These are phyloP conservation scores for Sebastes variabilis DNA, from an alignment of 2,797 vertebrate species.

Conservation along the genomic window DNA sequence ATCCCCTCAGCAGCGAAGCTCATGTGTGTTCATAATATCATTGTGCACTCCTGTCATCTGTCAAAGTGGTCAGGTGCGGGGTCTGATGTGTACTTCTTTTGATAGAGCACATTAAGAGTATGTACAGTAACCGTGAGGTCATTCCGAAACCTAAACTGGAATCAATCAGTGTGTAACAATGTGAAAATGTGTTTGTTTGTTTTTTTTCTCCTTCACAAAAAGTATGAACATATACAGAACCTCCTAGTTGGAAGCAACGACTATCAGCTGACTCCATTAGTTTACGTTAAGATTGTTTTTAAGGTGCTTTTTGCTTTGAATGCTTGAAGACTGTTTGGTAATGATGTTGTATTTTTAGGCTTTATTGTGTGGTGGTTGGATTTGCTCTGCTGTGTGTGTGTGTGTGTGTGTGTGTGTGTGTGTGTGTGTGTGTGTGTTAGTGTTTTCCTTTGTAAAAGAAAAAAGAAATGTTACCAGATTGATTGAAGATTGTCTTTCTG, in stretches of 20 bases:
- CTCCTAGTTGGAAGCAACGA: constrained; percentile 16
- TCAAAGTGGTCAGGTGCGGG: neutral
- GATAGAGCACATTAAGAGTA: neutral
- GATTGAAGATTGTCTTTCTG: constrained; percentile 15
- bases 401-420: constrained; percentile 32
- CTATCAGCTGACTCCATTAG: constrained; percentile 18
- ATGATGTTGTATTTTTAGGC: constrained; percentile 44
- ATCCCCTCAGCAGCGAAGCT: neutral
- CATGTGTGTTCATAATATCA: neutral
- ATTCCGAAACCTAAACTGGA: constrained; percentile 27
- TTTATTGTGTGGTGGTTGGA: constrained; percentile 43
- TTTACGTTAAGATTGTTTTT: neutral
- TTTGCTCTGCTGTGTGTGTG: constrained; percentile 41
- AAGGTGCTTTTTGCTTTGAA: constrained; percentile 25
- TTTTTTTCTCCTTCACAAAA: constrained; percentile 12
- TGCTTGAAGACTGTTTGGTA: constrained; percentile 42
- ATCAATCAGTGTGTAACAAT: constrained; percentile 21
- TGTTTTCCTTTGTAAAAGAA: constrained; percentile 34
- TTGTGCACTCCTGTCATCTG: neutral
- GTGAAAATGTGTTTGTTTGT: constrained; percentile 4
- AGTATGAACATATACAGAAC: constrained; percentile 18
- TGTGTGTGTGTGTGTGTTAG: no score
- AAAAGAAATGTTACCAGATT: neutral
- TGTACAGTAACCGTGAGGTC: constrained; percentile 15
- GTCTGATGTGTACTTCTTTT: neutral